phyloP scores from a whole-genome alignment of 2,113 vertebrate species.

The Vulpes lagopus region DNA sequence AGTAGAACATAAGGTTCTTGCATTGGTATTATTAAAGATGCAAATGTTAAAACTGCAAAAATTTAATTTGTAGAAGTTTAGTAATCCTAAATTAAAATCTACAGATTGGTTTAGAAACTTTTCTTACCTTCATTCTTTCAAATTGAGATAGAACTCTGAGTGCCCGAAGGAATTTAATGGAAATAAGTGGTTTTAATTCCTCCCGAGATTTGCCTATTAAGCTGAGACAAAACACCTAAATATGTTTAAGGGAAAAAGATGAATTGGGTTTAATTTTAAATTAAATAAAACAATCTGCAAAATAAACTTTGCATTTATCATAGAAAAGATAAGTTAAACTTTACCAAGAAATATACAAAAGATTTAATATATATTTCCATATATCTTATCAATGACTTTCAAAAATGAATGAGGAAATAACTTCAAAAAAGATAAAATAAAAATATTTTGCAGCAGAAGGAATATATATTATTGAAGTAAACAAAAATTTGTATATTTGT shows the following conservation, averaged over 20 bases:
- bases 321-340: neutral
- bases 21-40: neutral
- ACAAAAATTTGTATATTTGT: neutral
- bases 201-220: conserved; percentile 91
- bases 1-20: neutral
- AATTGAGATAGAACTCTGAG: conserved; percentile 96
- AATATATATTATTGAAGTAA: neutral
- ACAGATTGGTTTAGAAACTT: conserved; percentile 4
- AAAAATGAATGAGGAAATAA: neutral
- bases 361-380: neutral
- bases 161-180: conserved; percentile 96
- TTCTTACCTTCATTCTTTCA: conserved; percentile 98
- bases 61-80: neutral
- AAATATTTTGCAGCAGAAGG: neutral
- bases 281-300: neutral
- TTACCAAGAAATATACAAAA: neutral
- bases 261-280: neutral
- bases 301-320: neutral
- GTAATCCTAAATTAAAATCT: neutral
- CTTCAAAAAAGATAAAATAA: neutral
- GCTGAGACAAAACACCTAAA: conserved; percentile 95
- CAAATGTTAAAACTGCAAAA: neutral
- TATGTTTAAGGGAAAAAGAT: conserved; percentile 22
- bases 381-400: neutral
- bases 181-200: conserved; percentile 86